Evolutionary conservation across 1,140 invertebrate species (phyloP).

Genomic region (Adoxophyes honmai): DNA sequence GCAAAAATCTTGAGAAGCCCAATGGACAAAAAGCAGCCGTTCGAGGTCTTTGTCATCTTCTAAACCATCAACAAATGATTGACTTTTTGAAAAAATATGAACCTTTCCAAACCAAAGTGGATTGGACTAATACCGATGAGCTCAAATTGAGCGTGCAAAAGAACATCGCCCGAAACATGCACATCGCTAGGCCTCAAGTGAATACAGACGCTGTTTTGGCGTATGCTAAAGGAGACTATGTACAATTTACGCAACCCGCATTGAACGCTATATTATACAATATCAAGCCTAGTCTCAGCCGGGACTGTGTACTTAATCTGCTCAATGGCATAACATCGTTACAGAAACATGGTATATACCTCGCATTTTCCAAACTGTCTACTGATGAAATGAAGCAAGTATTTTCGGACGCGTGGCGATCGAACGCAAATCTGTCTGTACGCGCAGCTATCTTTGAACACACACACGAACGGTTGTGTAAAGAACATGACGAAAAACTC

Average conservation of each 20-base stretch:
- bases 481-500: conserved; percentile 23
- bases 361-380: conserved; percentile 35
- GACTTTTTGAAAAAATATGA: conserved; percentile 36
- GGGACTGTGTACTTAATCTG: conserved; percentile 26
- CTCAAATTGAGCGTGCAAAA: conserved; percentile 33
- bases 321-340: conserved; percentile 41
- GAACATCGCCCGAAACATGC: conserved; percentile 37
- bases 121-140: conserved; percentile 42
- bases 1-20: conserved; percentile 28
- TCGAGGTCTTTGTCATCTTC: conserved; percentile 31
- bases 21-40: conserved; percentile 30
- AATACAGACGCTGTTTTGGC: conserved; percentile 29
- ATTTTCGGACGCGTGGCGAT: conserved; percentile 35
- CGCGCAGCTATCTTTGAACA: conserved; percentile 35
- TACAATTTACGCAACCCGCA: conserved; percentile 47
- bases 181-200: conserved; percentile 38
- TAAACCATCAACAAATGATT: conserved; percentile 31
- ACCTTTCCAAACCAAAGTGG: conserved; percentile 41
- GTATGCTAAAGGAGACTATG: conserved; percentile 51
- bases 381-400: conserved; percentile 32
- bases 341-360: conserved; percentile 41
- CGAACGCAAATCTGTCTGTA: conserved; percentile 39
- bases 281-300: conserved; percentile 23
- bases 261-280: conserved; percentile 37
- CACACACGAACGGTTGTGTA: conserved; percentile 35